Evolutionary conservation across 2,113 vertebrate genomes (phyloP).

Genomic region (Ammodramus savannarum): DNA sequence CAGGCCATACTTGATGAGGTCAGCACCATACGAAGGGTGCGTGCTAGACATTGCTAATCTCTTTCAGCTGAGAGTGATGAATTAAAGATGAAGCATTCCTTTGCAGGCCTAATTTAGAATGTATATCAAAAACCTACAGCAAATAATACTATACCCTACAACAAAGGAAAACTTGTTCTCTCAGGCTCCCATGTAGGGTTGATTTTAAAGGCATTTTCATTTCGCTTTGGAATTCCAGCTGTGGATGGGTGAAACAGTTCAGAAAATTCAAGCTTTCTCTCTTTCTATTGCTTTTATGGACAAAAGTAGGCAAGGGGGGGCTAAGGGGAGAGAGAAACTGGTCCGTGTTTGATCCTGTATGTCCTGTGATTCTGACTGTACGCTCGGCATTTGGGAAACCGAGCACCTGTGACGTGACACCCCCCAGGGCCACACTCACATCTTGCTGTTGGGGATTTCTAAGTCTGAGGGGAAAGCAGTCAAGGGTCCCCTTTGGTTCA

Average conservation of each 20-base stretch:
- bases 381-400: background rate
- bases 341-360: slow-evolving; percentile 61
- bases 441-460: background rate
- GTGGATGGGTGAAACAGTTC: slow-evolving; percentile 71
- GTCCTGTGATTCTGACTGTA: slow-evolving; percentile 59
- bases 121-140: slow-evolving; percentile 82
- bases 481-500: slow-evolving; percentile 10
- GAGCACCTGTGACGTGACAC: slow-evolving; percentile 42
- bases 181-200: slow-evolving; percentile 72
- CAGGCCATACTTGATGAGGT: slow-evolving; percentile 85
- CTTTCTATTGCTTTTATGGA: slow-evolving; percentile 60
- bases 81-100: slow-evolving; percentile 85
- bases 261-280: slow-evolving; percentile 71
- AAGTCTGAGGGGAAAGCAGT: background rate
- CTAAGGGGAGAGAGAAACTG: slow-evolving; percentile 38
- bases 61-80: slow-evolving; percentile 85
- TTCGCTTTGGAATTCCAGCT: slow-evolving; percentile 71
- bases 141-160: slow-evolving; percentile 79
- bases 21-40: slow-evolving; percentile 80
- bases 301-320: slow-evolving; percentile 57
- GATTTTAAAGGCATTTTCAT: slow-evolving; percentile 75
- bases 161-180: slow-evolving; percentile 82
- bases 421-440: background rate
- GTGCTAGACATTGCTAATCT: slow-evolving; percentile 84
- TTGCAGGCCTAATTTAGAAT: slow-evolving; percentile 83